phyloP scores from a whole-genome alignment of 2,888 invertebrate genomes.

The Chrysotoxum bicinctum region DNA sequence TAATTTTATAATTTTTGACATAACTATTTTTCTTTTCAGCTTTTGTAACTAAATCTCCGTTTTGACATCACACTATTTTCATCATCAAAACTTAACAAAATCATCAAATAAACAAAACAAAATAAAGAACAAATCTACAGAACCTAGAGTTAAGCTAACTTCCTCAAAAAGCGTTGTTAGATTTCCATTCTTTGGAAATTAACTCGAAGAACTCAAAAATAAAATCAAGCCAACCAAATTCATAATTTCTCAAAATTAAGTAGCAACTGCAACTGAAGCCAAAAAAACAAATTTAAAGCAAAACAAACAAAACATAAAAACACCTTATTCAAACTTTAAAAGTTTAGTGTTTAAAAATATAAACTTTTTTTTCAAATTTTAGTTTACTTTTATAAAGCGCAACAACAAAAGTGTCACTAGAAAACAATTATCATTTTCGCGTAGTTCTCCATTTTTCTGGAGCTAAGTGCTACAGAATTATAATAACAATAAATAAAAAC shows the following conservation, averaged over 20 bases:
- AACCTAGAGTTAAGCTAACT: constrained; percentile 73
- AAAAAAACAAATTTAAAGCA: constrained; percentile 53
- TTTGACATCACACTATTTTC: constrained; percentile 82
- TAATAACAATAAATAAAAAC: neutral
- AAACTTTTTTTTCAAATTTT: constrained; percentile 30
- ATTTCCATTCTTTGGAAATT: constrained; percentile 59
- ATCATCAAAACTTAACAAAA: constrained; percentile 80
- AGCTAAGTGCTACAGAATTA: constrained; percentile 47
- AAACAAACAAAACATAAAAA: constrained; percentile 37
- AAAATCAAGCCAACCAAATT: constrained; percentile 67
- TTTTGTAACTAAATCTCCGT: constrained; percentile 82
- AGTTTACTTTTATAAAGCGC: constrained; percentile 40
- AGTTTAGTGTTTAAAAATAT: constrained; percentile 53
- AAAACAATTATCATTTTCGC: constrained; percentile 44
- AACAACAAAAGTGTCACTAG: constrained; percentile 41
- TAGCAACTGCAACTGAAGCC: constrained; percentile 71
- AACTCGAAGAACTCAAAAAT: constrained; percentile 58
- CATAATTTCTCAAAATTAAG: constrained; percentile 64
- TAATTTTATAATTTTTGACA: neutral
- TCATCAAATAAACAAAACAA: constrained; percentile 71
- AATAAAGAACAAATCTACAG: constrained; percentile 76
- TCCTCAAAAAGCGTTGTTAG: constrained; percentile 66
- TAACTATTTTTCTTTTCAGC: constrained; percentile 76
- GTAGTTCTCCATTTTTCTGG: constrained; percentile 52
- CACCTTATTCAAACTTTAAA: constrained; percentile 43